A percentile compares a stretch with the other conserved stretches of the same genome.
phyloP scores from a whole-genome alignment of 2,113 vertebrate genomes.

The Sylvietta virens region DNA sequence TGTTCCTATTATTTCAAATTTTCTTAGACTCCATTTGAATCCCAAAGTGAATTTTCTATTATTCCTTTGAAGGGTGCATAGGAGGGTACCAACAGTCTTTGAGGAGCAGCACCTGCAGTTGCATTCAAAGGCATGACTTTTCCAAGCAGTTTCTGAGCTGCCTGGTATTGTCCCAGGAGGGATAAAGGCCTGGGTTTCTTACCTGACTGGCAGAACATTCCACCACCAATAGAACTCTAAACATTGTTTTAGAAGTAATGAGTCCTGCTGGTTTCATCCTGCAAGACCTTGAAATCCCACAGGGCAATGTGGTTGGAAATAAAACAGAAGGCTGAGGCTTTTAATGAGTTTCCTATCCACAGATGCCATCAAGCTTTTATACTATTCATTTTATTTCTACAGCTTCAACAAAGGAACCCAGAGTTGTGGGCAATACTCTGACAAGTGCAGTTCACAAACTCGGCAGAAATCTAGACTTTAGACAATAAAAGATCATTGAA shows the following conservation, averaged over 20 bases:
- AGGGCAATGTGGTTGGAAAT: conserved; percentile 82
- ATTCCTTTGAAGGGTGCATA: conserved; percentile 78
- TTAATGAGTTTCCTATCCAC: conserved; percentile 88
- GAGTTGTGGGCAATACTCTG: conserved; percentile 83
- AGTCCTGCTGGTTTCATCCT: conserved; percentile 84
- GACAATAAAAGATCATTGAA: conserved; percentile 74
- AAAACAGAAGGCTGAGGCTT: conserved; percentile 82
- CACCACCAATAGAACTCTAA: conserved; percentile 78
- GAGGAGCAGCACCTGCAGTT: conserved; percentile 84
- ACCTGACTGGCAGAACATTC: conserved; percentile 89
- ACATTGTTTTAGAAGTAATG: conserved; percentile 85
- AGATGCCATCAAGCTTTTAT: conserved; percentile 85
- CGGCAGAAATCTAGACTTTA: conserved; percentile 77
- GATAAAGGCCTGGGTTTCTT: conserved; percentile 83
- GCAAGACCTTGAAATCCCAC: conserved; percentile 81
- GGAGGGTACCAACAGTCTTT: conserved; percentile 79
- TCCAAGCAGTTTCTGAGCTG: conserved; percentile 77
- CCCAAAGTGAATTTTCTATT: conserved; percentile 82
- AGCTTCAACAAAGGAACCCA: conserved; percentile 81
- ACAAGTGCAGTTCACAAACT: conserved; percentile 78
- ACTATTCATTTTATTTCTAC: conserved; percentile 85
- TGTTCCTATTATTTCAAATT: conserved; percentile 83
- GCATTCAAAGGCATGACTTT: conserved; percentile 82
- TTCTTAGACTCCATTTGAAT: conserved; percentile 80
- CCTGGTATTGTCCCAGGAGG: conserved; percentile 72